Conservation (phyloP, 2,113 vertebrate genomes). For the Gila orcuttii region DNA sequence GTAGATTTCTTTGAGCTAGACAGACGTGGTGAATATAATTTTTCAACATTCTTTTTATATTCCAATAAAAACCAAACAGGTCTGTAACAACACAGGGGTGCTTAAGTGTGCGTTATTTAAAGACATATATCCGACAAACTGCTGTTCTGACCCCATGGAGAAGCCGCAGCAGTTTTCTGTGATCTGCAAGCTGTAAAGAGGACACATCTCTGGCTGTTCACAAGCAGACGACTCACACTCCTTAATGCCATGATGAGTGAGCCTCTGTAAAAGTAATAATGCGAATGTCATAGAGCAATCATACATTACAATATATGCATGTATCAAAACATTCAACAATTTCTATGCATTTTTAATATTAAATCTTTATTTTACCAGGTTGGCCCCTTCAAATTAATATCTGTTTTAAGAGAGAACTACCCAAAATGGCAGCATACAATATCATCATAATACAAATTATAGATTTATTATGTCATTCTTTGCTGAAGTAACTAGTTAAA, state of each 20-base stretch:
- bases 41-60: too few relatives aligned
- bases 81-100: background rate
- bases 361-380: background rate
- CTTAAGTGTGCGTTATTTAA: background rate
- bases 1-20: background rate
- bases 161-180: constrained; percentile 67
- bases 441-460: background rate
- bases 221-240: constrained; percentile 64
- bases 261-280: background rate
- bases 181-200: constrained; percentile 61
- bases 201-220: constrained; percentile 59
- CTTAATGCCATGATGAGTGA: constrained; percentile 73
- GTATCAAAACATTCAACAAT: background rate
- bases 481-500: background rate
- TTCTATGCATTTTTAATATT: background rate
- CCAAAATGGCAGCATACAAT: background rate
- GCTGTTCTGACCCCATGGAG: constrained; percentile 56
- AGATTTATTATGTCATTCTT: background rate
- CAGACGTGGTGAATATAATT: background rate
- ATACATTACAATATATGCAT: background rate
- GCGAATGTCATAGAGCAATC: background rate
- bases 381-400: background rate
- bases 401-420: background rate
- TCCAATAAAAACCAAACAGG: background rate
- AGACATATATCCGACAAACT: background rate